These are phyloP conservation scores for Drosophila triauraria DNA, from an alignment of 1,140 invertebrate species.

Conservation along the genomic window DNA sequence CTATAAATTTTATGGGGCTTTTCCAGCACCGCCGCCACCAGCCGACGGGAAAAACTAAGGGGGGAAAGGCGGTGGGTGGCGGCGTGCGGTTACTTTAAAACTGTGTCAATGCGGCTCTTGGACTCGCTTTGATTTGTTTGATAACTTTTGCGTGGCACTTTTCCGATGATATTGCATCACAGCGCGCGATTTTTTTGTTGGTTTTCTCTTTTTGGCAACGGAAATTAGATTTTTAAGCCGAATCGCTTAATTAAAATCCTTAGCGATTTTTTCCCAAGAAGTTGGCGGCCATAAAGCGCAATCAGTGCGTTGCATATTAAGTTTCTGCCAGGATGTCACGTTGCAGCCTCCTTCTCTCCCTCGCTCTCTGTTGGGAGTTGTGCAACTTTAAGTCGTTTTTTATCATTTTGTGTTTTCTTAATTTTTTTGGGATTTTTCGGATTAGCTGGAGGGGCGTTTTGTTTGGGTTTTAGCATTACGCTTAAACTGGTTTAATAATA, in stretches of 20 bases:
- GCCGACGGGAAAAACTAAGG: slow-evolving; percentile 10
- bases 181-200: slow-evolving; percentile 4
- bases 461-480: slow-evolving; percentile 52
- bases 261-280: slow-evolving; percentile 50
- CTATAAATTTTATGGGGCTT: slow-evolving; percentile 66
- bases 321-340: slow-evolving; percentile 75
- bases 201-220: slow-evolving; percentile 41
- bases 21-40: slow-evolving; percentile 26
- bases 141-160: slow-evolving; percentile 71
- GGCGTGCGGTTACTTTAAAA: slow-evolving; percentile 33
- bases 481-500: slow-evolving; percentile 55
- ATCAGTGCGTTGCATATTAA: slow-evolving; percentile 70
- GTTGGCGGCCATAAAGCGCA: slow-evolving; percentile 63
- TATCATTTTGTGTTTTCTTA: slow-evolving; percentile 22
- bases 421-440: slow-evolving; percentile 35
- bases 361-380: slow-evolving; percentile 32
- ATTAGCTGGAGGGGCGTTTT: slow-evolving; percentile 52
- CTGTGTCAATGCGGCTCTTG: slow-evolving; percentile 58
- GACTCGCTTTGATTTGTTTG: slow-evolving; percentile 66
- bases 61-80: slow-evolving; percentile 17
- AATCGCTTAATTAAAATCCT: slow-evolving; percentile 77
- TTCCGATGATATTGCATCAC: slow-evolving; percentile 49
- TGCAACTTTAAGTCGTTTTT: slow-evolving; percentile 42
- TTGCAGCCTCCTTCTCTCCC: slow-evolving; percentile 61
- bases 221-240: slow-evolving; percentile 68